phyloP scores from a whole-genome alignment of 2,888 invertebrate species.

The Microdon myrmicae region DNA sequence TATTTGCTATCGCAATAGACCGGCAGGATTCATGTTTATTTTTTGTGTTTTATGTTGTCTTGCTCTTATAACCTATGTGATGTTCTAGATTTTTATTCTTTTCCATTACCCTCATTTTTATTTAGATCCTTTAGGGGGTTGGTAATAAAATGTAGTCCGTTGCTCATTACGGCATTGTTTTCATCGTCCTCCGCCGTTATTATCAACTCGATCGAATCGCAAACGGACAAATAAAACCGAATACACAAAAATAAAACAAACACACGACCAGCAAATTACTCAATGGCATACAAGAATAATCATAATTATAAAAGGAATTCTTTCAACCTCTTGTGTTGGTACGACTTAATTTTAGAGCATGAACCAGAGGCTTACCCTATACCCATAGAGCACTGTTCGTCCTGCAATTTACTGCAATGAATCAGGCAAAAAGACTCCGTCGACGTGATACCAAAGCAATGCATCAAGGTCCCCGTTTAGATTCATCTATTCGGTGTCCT shows the following conservation, averaged over 20 bases:
- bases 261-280: conserved; percentile 36
- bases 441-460: no score
- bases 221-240: conserved; percentile 4
- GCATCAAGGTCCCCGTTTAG: no score
- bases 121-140: conserved; percentile 40
- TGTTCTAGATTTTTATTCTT: conserved; percentile 48
- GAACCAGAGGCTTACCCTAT: no score
- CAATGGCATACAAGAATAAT: conserved; percentile 45
- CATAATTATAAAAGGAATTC: conserved; percentile 49
- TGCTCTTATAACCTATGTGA: conserved; percentile 40
- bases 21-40: no score
- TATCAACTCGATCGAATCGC: conserved; percentile 18
- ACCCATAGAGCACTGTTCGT: no score
- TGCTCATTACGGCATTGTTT: conserved; percentile 48
- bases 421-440: no score
- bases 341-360: no score
- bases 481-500: no score
- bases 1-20: no score
- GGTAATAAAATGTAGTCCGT: conserved; percentile 50
- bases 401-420: no score
- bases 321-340: conserved; percentile 29
- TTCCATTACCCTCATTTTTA: conserved; percentile 43
- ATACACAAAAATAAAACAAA: conserved; percentile 1
- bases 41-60: not conserved
- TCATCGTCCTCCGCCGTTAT: conserved; percentile 23